phyloP scores from a whole-genome alignment of 2,113 vertebrate species.

The Ophiodon elongatus region DNA sequence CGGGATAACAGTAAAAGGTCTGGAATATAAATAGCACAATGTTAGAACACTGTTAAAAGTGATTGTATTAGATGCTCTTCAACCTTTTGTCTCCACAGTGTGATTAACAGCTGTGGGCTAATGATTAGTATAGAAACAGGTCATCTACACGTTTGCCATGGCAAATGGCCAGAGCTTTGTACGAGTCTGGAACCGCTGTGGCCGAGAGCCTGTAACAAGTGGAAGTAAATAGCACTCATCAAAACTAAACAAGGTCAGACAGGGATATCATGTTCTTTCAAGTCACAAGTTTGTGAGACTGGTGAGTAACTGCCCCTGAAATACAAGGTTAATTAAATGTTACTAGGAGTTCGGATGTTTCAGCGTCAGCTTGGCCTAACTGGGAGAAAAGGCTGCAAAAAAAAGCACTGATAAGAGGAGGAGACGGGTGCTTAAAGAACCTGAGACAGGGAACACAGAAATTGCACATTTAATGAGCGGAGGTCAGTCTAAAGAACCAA shows the following conservation, averaged over 20 bases:
- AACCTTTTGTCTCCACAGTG: conserved; percentile 24
- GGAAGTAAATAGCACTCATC: conserved; percentile 44
- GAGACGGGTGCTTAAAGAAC: conserved; percentile 41
- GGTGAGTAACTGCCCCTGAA: conserved; percentile 58
- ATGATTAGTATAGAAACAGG: conserved; percentile 40
- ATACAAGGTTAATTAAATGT: conserved; percentile 64
- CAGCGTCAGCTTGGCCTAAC: conserved; percentile 19
- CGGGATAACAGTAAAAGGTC: conserved; percentile 29
- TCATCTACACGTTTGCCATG: conserved; percentile 26
- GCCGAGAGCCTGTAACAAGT: conserved; percentile 32
- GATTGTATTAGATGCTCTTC: conserved; percentile 27
- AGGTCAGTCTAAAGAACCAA: conserved; percentile 47
- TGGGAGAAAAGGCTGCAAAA: conserved; percentile 60
- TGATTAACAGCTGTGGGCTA: conserved; percentile 37
- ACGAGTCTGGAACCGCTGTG: conserved; percentile 17
- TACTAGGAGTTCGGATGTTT: conserved; percentile 37
- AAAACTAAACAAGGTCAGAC: conserved; percentile 49
- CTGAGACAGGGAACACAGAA: conserved; percentile 63
- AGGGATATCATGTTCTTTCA: conserved; percentile 33
- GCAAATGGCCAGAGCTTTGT: conserved; percentile 25
- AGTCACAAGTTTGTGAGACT: conserved; percentile 47
- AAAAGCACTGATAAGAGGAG: conserved; percentile 34
- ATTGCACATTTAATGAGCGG: conserved; percentile 48
- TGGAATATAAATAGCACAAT: conserved; percentile 45
- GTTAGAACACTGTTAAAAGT: conserved; percentile 34